phyloP scores from a whole-genome alignment of 2,888 invertebrate genomes.

The Glaucopsyche alexis region DNA sequence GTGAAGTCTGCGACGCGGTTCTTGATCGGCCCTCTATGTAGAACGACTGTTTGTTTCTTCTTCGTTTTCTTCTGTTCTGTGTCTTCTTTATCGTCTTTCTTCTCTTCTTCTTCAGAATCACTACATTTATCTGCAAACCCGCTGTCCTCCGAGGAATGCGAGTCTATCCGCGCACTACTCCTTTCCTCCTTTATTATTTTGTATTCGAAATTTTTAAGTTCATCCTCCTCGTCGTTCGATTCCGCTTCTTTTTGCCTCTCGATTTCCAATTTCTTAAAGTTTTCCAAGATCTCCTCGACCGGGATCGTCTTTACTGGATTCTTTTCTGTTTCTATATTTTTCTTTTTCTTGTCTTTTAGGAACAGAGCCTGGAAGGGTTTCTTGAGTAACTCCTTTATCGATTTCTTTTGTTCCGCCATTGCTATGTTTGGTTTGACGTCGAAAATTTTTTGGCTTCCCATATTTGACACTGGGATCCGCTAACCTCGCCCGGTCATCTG shows the following conservation, averaged over 20 bases:
- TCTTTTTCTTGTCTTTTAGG: slow-evolving; percentile 44
- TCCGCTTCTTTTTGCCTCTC: slow-evolving; percentile 36
- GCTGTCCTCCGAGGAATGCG: slow-evolving; percentile 65
- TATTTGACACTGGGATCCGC: slow-evolving; percentile 41
- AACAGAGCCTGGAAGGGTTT: slow-evolving; percentile 43
- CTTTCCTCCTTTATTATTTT: slow-evolving; percentile 53
- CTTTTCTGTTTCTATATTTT: slow-evolving; percentile 44
- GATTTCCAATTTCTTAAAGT: slow-evolving; percentile 49
- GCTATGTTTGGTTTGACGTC: slow-evolving; percentile 46
- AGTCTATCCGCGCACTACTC: slow-evolving; percentile 51
- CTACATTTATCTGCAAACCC: slow-evolving; percentile 55
- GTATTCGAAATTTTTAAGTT: slow-evolving; percentile 53
- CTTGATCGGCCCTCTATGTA: slow-evolving; percentile 46
- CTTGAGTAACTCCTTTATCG: slow-evolving; percentile 49
- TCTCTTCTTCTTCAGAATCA: slow-evolving; percentile 42
- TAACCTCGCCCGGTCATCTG: slow-evolving; percentile 38
- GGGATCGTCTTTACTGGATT: slow-evolving; percentile 40
- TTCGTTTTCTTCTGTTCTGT: slow-evolving; percentile 48
- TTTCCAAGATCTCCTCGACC: slow-evolving; percentile 47
- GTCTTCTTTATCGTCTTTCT: slow-evolving; percentile 44
- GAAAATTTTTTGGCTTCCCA: slow-evolving; percentile 55
- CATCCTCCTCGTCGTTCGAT: slow-evolving; percentile 47
- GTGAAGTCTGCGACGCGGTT: slow-evolving; percentile 32
- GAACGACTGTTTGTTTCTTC: slow-evolving; percentile 46
- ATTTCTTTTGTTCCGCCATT: slow-evolving; percentile 59